phyloP scores from a whole-genome alignment of 2,113 vertebrate species.

The Oreochromis tanganicae region DNA sequence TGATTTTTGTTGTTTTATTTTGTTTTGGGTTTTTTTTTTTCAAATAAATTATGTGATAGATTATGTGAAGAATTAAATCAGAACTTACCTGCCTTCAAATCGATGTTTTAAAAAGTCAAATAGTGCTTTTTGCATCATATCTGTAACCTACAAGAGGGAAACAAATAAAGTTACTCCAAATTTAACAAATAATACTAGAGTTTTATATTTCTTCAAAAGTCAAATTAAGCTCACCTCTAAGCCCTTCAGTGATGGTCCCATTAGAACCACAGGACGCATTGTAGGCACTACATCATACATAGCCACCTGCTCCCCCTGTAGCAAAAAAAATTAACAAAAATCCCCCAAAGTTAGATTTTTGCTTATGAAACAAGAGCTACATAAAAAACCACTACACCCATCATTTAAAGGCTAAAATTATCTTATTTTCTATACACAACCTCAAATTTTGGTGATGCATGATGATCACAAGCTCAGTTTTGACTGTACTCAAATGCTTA shows the following conservation, averaged over 20 bases:
- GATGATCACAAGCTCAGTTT: neutral
- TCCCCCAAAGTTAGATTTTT: neutral
- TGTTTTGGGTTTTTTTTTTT: accelerated
- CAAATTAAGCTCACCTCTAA: conserved; percentile 81
- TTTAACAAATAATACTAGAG: neutral
- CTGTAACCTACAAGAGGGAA: conserved; percentile 84
- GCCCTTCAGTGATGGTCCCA: conserved; percentile 97
- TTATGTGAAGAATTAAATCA: neutral
- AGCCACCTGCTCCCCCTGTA: conserved; percentile 90
- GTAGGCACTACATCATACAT: conserved; percentile 99
- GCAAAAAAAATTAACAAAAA: neutral
- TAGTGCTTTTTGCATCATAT: conserved; percentile 99
- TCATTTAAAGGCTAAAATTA: neutral
- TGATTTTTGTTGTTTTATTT: neutral
- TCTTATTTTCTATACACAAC: neutral
- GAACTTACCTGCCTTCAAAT: conserved; percentile 97
- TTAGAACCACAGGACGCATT: conserved; percentile 97
- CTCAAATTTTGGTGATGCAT: neutral
- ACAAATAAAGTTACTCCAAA: neutral
- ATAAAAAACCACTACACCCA: neutral
- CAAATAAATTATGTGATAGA: neutral
- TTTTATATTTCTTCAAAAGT: neutral
- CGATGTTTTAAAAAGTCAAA: conserved; percentile 99
- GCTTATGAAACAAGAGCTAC: neutral
- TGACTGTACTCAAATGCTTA: neutral